Percentiles rank a stretch among this genome's conserved stretches.
These are phyloP conservation scores for Porites lobata DNA, from an alignment of 92 coral and sea anemone species.

Conservation along the genomic window DNA sequence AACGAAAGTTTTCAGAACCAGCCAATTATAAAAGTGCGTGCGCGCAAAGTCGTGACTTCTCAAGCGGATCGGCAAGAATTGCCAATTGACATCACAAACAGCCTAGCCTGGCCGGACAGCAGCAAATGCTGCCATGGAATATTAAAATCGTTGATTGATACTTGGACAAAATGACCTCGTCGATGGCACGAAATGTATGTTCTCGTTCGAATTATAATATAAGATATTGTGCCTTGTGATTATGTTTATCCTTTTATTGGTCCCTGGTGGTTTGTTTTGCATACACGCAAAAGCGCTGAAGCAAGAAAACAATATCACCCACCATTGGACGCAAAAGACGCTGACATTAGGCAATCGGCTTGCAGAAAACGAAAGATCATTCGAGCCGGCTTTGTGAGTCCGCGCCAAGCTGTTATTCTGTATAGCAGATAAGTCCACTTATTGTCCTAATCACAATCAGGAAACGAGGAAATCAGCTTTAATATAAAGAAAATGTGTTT, in stretches of 20 bases:
- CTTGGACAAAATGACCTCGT: neutral
- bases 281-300: neutral
- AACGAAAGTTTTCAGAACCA: neutral
- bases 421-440: neutral
- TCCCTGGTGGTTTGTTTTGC: slow-evolving; percentile 2
- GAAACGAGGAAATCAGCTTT: slow-evolving; percentile 18
- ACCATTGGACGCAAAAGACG: neutral
- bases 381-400: neutral
- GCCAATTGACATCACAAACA: neutral
- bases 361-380: neutral
- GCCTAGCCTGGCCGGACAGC: neutral
- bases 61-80: neutral
- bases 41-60: neutral
- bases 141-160: slow-evolving; percentile 6
- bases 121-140: neutral
- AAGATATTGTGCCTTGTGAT: slow-evolving; percentile 1
- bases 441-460: slow-evolving; percentile 17
- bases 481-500: slow-evolving; percentile 4
- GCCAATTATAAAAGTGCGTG: neutral
- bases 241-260: neutral
- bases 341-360: neutral
- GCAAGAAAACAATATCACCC: slow-evolving; percentile 7
- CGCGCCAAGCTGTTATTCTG: neutral
- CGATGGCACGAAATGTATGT: neutral
- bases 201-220: neutral